A percentile compares a stretch with the other conserved stretches of the same genome.
phyloP scores from a whole-genome alignment of 2,888 invertebrate species.

The Crossocerus cetratus region DNA sequence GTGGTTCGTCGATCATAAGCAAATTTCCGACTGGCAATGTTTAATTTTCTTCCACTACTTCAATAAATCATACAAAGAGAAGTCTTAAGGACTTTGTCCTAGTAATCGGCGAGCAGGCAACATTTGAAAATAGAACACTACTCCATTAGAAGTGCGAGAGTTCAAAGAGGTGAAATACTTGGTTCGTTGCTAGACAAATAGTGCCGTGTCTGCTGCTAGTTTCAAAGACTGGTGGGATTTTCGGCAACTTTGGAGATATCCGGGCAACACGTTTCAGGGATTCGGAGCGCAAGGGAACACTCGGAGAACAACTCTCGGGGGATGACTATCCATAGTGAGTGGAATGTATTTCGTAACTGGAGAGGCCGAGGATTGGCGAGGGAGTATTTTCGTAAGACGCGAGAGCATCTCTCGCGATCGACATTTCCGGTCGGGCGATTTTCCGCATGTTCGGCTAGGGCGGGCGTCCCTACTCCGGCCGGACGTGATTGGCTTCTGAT shows the following conservation, averaged over 20 bases:
- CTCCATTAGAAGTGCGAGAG: no score
- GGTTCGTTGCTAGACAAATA: neutral
- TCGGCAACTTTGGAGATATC: neutral
- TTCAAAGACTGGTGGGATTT: neutral
- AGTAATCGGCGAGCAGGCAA: no score
- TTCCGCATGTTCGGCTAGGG: slow-evolving; percentile 65
- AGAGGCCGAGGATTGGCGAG: slow-evolving; percentile 26
- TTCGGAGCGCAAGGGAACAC: neutral
- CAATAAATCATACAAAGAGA: no score
- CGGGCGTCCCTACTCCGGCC: slow-evolving; percentile 65
- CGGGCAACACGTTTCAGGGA: neutral
- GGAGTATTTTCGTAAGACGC: slow-evolving; percentile 65
- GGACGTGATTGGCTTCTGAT: slow-evolving; percentile 76
- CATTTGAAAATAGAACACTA: no score
- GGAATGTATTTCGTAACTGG: neutral
- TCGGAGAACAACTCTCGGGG: neutral
- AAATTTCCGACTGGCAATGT: no score
- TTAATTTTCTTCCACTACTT: no score
- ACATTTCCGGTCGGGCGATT: slow-evolving; percentile 65
- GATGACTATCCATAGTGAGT: neutral
- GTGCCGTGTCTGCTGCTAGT: neutral
- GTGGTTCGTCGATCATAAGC: no score
- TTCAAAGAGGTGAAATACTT: neutral
- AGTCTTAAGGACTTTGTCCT: no score
- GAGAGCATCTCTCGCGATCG: slow-evolving; percentile 44